phyloP scores from a whole-genome alignment of 2,113 vertebrate species.

The Herpailurus yagouaroundi region DNA sequence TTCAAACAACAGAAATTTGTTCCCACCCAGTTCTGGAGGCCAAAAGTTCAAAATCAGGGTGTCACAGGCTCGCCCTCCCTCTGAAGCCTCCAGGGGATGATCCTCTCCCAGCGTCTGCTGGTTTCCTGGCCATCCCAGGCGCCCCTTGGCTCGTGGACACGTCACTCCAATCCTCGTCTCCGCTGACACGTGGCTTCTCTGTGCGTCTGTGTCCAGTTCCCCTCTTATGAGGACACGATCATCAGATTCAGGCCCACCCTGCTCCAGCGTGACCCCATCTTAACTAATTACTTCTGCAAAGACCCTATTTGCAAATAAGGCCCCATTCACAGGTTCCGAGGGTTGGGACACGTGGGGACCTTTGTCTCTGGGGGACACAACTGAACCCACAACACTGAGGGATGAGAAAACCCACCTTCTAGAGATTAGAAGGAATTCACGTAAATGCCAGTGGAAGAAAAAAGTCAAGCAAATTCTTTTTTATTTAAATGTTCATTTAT shows the following conservation, averaged over 20 bases:
- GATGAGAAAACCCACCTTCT: neutral
- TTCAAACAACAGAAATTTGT: neutral
- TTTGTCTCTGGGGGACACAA: neutral
- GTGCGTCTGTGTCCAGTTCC: neutral
- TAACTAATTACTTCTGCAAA: neutral
- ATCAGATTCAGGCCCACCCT: too few relatives aligned
- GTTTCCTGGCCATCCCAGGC: too few relatives aligned
- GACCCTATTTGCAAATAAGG: neutral
- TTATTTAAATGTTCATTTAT: neutral
- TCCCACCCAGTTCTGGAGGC: too few relatives aligned
- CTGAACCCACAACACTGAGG: neutral
- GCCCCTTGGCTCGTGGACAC: fast-evolving
- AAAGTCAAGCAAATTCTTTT: neutral
- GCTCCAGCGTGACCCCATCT: neutral
- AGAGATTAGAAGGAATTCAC: neutral
- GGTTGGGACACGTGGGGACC: neutral
- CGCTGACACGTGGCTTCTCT: fast-evolving
- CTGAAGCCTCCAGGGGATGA: neutral
- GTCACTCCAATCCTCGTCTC: too few relatives aligned
- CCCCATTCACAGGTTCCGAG: neutral
- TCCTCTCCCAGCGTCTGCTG: neutral
- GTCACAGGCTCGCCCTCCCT: neutral
- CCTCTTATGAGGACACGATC: neutral
- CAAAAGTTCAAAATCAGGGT: neutral
- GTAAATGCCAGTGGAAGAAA: too few relatives aligned